These are phyloP conservation scores for Atherinosoma microstoma DNA, from an alignment of 2,797 vertebrate genomes.

Conservation along the genomic window DNA sequence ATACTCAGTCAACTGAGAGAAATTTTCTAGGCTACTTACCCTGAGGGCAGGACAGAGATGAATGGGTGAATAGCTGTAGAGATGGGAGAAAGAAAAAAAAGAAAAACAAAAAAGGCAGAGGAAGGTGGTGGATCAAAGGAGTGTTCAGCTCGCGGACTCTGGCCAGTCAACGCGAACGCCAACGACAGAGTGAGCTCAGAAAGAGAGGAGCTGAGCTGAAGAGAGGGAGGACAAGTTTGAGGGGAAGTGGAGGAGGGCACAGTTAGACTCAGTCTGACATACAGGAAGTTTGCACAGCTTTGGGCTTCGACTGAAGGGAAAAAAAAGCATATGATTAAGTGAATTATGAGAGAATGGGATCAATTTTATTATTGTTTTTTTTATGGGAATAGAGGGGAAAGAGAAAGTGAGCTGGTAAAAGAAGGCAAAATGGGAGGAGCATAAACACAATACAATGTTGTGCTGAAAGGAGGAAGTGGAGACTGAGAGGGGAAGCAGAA, in stretches of 20 bases:
- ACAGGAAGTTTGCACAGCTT: slow-evolving; percentile 50
- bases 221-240: slow-evolving; percentile 68
- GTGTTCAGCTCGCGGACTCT: slow-evolving; percentile 89
- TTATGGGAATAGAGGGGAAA: background rate
- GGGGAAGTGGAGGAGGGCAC: slow-evolving; percentile 70
- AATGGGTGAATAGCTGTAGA: slow-evolving; percentile 51
- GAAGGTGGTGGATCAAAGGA: slow-evolving; percentile 52
- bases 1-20: slow-evolving; percentile 61
- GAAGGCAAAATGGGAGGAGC: slow-evolving; percentile 48
- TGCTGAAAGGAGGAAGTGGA: slow-evolving; percentile 35
- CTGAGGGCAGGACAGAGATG: slow-evolving; percentile 61
- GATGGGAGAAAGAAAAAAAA: slow-evolving; percentile 6
- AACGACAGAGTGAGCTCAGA: slow-evolving; percentile 75
- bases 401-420: slow-evolving; percentile 8
- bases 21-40: slow-evolving; percentile 79
- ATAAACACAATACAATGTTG: slow-evolving; percentile 43
- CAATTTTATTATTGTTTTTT: background rate
- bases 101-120: slow-evolving; percentile 36
- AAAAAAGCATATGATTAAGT: background rate
- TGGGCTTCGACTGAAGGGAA: slow-evolving; percentile 5
- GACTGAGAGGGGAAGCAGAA: slow-evolving; percentile 18
- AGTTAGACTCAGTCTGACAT: slow-evolving; percentile 36
- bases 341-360: background rate
- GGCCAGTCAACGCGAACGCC: slow-evolving; percentile 91
- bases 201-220: slow-evolving; percentile 56